Conservation (phyloP, 2,797 vertebrate species). For the Diplodus sargus region DNA sequence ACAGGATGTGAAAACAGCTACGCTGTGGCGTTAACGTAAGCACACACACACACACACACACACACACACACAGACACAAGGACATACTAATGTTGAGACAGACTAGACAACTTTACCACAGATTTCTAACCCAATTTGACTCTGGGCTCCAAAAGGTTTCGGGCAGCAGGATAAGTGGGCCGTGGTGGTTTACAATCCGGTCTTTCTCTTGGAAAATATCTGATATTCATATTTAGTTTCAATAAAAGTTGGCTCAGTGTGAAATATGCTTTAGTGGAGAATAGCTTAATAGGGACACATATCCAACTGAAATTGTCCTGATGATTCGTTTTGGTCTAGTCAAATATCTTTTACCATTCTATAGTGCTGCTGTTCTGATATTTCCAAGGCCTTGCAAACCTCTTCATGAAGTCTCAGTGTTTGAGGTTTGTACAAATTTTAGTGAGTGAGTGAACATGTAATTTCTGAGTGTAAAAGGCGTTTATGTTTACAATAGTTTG, state of each 20-base stretch:
- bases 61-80: constrained; percentile 8
- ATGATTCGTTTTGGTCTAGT: neutral
- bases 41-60: constrained; percentile 8
- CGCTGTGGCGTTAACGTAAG: constrained; percentile 36
- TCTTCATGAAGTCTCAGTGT: neutral
- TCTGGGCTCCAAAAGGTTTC: neutral
- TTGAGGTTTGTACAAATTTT: neutral
- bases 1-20: constrained; percentile 83
- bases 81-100: constrained; percentile 33
- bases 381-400: neutral
- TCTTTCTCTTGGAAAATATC: neutral
- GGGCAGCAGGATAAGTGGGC: neutral
- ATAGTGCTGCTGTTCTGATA: neutral
- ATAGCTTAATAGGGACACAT: neutral
- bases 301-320: neutral
- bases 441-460: neutral
- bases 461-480: neutral
- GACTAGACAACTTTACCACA: constrained; percentile 23
- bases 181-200: neutral
- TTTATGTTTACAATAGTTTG: neutral
- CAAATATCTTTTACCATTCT: neutral
- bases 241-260: neutral
- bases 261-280: neutral
- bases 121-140: neutral
- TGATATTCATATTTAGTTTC: neutral